Evolutionary conservation across 2,113 vertebrate species (phyloP), one percentile per base, ranked within the genome.

Genomic region (Dasypus novemcinctus): DNA sequence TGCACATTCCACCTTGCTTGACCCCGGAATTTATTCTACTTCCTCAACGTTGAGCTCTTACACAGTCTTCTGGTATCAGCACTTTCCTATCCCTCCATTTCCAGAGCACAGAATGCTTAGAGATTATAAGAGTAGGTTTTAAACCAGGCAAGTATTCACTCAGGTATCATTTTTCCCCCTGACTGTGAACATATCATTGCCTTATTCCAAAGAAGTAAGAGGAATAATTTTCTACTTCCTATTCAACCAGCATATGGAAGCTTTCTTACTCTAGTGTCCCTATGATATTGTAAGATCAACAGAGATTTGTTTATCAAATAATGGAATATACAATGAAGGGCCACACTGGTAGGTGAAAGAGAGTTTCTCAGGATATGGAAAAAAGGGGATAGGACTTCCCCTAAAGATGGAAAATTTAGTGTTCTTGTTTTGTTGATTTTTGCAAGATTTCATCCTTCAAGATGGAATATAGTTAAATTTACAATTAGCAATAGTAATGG

Each of bases 31-130:
- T 41, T 36, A 4, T 17, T 84, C 10, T n/a, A 2, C 25, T 54
- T 4, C 18, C 2, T 27, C 43, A 33, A 27, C 3, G 1, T 2
- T 8, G 21, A 59, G 36, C 33, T 36, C 4, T 2, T 13, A 21
- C 7, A 23, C 36, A 7, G 0, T 49, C 90, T 43, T 52, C 59
- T 78, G 41, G 5, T 12, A 5, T 38, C 63, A 87, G 41, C 7
- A 63, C 38, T 72, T 59, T 31, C 10, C 27, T 18, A 29, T n/a
- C 7, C 59, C 52, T 12, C 17, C 7, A 11, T 52, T 23, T 14
- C 43, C n/a, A 49, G 52, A 84, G 15, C 14, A 66, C 41, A 38
- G 79, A 74, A 17, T 4, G 3, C 36, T 49, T 57, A n/a, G 7
- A 38, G 29, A 8, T 61, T n/a, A 46, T 13, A 15, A 76, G 9